These are phyloP conservation scores for Ceratotherium simum DNA, from an alignment of 2,113 vertebrate genomes.

Conservation along the genomic window DNA sequence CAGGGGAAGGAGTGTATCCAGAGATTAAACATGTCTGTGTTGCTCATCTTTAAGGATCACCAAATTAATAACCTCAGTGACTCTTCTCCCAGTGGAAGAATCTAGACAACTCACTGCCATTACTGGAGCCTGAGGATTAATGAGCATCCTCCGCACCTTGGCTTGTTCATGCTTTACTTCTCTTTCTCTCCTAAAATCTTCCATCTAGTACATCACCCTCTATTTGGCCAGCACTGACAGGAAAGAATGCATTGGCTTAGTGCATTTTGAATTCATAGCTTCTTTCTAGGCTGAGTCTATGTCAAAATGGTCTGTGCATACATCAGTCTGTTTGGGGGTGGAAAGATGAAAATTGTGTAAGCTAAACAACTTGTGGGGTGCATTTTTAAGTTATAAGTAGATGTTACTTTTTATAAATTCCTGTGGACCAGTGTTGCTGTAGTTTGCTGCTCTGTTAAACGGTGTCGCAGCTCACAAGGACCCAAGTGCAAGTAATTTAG, in stretches of 20 bases:
- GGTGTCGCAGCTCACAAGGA: neutral
- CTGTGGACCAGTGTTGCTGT: neutral
- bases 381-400: neutral
- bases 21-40: neutral
- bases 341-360: constrained; percentile 3
- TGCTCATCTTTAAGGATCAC: constrained; percentile 13
- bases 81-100: neutral
- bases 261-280: constrained; percentile 43
- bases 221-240: neutral
- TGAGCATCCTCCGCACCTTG: neutral
- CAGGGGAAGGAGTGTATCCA: neutral
- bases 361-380: neutral
- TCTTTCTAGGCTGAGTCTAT: neutral
- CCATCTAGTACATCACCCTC: neutral
- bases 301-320: neutral
- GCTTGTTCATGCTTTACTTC: neutral
- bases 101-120: neutral
- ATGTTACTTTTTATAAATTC: constrained; percentile 19
- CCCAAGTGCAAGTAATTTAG: neutral
- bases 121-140: neutral
- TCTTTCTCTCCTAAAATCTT: constrained; percentile 53
- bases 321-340: neutral
- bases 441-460: neutral
- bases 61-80: constrained; percentile 38
- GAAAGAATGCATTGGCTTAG: neutral